A percentile compares a stretch with the other conserved stretches of the same genome.
These are phyloP conservation scores for Drosophila ogumai DNA, from an alignment of 1,140 invertebrate species.

Conservation along the genomic window DNA sequence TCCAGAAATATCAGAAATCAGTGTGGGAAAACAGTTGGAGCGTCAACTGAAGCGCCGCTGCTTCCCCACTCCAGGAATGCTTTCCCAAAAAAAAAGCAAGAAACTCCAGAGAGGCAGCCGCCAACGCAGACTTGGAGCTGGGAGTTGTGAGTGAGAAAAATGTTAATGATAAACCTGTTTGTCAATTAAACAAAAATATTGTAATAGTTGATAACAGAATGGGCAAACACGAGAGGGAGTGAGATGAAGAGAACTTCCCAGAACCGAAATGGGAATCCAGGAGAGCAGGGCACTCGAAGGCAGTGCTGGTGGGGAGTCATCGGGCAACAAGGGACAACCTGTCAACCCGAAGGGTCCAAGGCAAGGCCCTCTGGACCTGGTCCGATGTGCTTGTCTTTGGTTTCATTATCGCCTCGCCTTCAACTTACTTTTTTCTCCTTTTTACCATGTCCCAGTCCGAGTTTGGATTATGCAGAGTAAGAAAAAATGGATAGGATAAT, in stretches of 20 bases:
- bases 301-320: slow-evolving; percentile 2
- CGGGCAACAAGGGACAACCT: slow-evolving; percentile 59
- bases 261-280: slow-evolving; percentile 41
- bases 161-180: slow-evolving; percentile 81
- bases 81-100: slow-evolving; percentile 3
- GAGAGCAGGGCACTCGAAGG: not conserved
- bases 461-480: slow-evolving; percentile 11
- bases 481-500: not conserved
- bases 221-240: slow-evolving; percentile 64
- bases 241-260: slow-evolving; percentile 76
- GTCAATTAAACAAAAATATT: slow-evolving; percentile 83
- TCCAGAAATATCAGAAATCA: slow-evolving; percentile 67
- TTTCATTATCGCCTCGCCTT: slow-evolving; percentile 79
- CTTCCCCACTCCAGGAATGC: slow-evolving; percentile 7
- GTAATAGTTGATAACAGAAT: slow-evolving; percentile 82
- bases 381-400: slow-evolving; percentile 72
- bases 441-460: slow-evolving; percentile 26
- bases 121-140: slow-evolving; percentile 45
- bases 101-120: slow-evolving; percentile 20
- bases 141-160: slow-evolving; percentile 57
- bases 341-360: slow-evolving; percentile 71
- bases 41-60: slow-evolving; percentile 69
- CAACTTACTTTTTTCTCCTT: slow-evolving; percentile 31
- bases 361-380: slow-evolving; percentile 34
- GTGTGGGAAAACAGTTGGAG: slow-evolving; percentile 80